Conservation (phyloP, 2,888 invertebrate species). For the Hypomecis atomaria region DNA sequence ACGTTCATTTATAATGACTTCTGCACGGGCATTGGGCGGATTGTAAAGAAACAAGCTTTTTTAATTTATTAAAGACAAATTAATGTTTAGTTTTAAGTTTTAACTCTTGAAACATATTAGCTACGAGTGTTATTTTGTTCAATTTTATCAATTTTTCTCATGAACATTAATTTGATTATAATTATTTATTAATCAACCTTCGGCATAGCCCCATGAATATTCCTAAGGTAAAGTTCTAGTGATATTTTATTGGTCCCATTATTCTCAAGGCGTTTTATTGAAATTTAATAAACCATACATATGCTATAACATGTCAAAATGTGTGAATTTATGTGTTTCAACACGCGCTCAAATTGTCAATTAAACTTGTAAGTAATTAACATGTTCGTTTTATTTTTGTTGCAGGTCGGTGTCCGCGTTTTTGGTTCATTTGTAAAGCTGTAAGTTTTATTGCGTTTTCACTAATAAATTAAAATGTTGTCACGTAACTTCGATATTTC, state of each 20-base stretch:
- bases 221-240: constrained; percentile 12
- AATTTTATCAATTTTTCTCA: constrained; percentile 1
- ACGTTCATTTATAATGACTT: too few species aligned
- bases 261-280: constrained; percentile 25
- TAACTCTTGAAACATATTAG: too few species aligned
- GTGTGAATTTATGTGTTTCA: constrained; percentile 21
- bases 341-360: constrained; percentile 9
- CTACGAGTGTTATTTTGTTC: too few species aligned
- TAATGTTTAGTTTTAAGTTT: too few species aligned
- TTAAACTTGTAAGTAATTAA: constrained; percentile 34
- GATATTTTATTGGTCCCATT: constrained; percentile 18
- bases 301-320: constrained; percentile 15
- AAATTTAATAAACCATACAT: constrained; percentile 14
- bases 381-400: constrained; percentile 45
- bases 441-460: constrained; percentile 16
- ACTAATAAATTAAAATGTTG: background rate
- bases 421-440: constrained; percentile 18
- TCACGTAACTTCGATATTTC: too few species aligned
- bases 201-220: constrained; percentile 9
- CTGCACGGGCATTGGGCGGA: too few species aligned
- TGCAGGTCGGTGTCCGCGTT: constrained; percentile 52
- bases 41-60: too few species aligned
- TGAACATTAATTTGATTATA: background rate
- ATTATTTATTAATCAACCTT: constrained; percentile 4
- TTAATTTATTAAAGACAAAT: too few species aligned